phyloP scores from a whole-genome alignment of 2,888 invertebrate genomes.

The Netelia fuscicornis region DNA sequence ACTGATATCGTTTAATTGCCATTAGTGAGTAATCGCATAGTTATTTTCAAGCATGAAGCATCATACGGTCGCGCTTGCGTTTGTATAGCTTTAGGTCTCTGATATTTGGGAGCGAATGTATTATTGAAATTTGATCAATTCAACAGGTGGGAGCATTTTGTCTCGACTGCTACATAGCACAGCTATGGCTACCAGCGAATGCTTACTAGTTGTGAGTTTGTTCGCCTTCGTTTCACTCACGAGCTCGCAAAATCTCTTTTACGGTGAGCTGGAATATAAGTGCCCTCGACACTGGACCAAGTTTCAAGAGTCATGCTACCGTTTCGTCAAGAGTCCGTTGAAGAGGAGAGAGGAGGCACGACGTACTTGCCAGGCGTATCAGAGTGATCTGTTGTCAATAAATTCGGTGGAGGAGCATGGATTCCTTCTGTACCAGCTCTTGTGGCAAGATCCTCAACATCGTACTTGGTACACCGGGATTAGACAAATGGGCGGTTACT shows the following conservation, averaged over 20 bases:
- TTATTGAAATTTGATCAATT: constrained; percentile 9
- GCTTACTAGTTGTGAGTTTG: constrained; percentile 40
- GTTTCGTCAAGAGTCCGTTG: constrained; percentile 95
- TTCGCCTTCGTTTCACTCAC: constrained; percentile 18
- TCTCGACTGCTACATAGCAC: constrained; percentile 12
- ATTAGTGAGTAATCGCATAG: constrained; percentile 67
- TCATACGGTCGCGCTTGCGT: background rate
- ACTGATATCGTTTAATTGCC: constrained; percentile 45
- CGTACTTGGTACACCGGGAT: constrained; percentile 95
- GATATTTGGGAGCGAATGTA: background rate
- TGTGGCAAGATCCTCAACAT: constrained; percentile 93
- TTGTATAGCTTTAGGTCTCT: no score
- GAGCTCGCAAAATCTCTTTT: constrained; percentile 75
- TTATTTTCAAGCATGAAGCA: constrained; percentile 9
- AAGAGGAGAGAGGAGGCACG: constrained; percentile 93
- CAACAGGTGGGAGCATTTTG: constrained; percentile 53
- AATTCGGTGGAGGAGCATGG: constrained; percentile 94
- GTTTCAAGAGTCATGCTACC: constrained; percentile 93
- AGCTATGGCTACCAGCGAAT: constrained; percentile 37
- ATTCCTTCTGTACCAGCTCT: constrained; percentile 93
- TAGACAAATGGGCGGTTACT: constrained; percentile 90
- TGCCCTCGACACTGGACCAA: constrained; percentile 96
- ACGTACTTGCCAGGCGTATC: constrained; percentile 92
- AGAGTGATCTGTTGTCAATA: constrained; percentile 92
- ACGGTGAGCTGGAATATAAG: constrained; percentile 77